Evolutionary conservation across 1,140 invertebrate genomes (phyloP).

Genomic region (Orchestia grillus): DNA sequence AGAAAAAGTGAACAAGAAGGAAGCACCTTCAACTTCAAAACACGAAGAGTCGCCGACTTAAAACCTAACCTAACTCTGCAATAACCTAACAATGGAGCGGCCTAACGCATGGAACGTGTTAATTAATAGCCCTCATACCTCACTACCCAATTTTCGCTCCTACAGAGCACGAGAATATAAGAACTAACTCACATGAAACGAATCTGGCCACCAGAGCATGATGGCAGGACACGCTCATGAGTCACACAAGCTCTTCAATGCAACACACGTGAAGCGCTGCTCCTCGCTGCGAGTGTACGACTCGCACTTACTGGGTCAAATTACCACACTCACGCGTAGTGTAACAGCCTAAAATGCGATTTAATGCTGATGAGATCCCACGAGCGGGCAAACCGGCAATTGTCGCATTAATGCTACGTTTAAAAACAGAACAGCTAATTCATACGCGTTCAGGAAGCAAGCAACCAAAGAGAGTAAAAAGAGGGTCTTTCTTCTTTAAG

Average conservation of each 20-base stretch:
- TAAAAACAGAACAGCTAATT: not conserved
- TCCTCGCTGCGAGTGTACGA: not conserved
- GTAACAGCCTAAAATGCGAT: not conserved
- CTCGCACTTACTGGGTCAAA: not conserved
- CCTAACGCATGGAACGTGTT: too few relatives aligned
- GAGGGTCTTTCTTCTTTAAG: not conserved
- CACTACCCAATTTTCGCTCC: not conserved
- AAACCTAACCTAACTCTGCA: too few relatives aligned
- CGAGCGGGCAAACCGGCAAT: not conserved
- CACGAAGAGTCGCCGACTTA: too few relatives aligned
- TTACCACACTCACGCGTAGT: not conserved
- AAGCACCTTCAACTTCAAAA: too few relatives aligned
- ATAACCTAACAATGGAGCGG: too few relatives aligned
- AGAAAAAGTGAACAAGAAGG: too few relatives aligned
- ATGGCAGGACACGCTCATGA: too few relatives aligned
- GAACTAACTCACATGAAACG: not conserved
- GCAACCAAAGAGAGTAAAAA: not conserved
- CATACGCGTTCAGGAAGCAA: not conserved
- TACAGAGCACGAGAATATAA: not conserved
- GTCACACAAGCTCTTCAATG: too few relatives aligned
- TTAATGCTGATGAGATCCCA: not conserved
- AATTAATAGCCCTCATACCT: not conserved
- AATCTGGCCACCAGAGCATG: not conserved
- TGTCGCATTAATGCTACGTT: not conserved
- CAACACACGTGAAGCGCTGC: too few relatives aligned